phyloP scores from a whole-genome alignment of 2,113 vertebrate species.

The Hemibagrus wyckioides region DNA sequence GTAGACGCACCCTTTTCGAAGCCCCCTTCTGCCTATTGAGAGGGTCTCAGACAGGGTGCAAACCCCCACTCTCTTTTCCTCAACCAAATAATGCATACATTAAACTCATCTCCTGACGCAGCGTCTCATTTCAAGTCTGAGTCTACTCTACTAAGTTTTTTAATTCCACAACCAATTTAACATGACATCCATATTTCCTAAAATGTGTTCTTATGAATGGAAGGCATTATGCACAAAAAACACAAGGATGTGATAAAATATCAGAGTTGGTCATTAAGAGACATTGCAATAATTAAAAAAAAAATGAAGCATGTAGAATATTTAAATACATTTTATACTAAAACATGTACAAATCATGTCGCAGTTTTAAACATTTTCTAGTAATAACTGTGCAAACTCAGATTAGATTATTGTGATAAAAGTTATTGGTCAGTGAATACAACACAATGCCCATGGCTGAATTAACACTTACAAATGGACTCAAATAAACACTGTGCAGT shows the following conservation, averaged over 20 bases:
- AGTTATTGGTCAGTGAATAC: too few relatives aligned
- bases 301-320: neutral
- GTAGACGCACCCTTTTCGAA: constrained; percentile 58
- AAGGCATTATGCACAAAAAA: neutral
- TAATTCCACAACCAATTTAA: neutral
- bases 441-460: neutral
- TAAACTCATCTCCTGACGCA: constrained; percentile 60
- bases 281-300: neutral
- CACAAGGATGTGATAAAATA: neutral
- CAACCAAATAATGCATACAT: constrained; percentile 72
- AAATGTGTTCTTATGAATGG: neutral
- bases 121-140: constrained; percentile 55
- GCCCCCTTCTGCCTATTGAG: constrained; percentile 63
- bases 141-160: neutral
- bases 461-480: neutral
- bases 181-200: neutral
- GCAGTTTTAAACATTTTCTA: neutral
- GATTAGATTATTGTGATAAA: neutral
- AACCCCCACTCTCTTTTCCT: constrained; percentile 60
- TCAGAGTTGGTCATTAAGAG: neutral
- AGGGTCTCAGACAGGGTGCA: constrained; percentile 63
- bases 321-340: neutral
- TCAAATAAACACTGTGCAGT: neutral
- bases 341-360: neutral
- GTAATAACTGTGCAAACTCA: neutral